Percentiles rank a stretch among this genome's conserved stretches.
These are phyloP conservation scores for Apogon talboti DNA, from an alignment of 2,797 vertebrate species.

Conservation along the genomic window DNA sequence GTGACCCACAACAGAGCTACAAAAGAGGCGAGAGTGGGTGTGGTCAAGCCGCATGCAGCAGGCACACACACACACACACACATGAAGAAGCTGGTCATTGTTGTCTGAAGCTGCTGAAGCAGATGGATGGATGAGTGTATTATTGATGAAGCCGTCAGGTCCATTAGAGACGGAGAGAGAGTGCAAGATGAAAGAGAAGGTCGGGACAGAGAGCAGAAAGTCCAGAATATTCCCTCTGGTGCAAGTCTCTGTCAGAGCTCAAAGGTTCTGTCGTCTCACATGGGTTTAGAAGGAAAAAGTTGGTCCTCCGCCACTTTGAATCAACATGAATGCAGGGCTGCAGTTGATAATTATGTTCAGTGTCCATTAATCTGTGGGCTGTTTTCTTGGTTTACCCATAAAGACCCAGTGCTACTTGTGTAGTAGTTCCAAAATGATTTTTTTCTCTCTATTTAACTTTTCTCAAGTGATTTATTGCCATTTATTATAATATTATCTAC, in stretches of 20 bases:
- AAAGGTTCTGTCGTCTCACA: not conserved
- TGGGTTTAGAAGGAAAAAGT: no score
- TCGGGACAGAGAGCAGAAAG: constrained; percentile 13
- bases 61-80: constrained; percentile 16
- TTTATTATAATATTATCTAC: no score
- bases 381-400: no score
- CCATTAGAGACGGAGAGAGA: constrained; percentile 47
- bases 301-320: no score
- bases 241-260: not conserved
- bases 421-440: no score
- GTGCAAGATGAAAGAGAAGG: constrained; percentile 29
- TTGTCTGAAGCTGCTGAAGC: constrained; percentile 58
- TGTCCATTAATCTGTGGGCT: no score
- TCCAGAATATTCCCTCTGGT: not conserved
- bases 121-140: constrained; percentile 60
- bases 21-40: constrained; percentile 24
- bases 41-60: constrained; percentile 11
- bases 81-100: constrained; percentile 41
- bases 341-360: no score
- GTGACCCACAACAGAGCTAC: constrained; percentile 41
- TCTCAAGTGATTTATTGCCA: no score
- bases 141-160: constrained; percentile 74
- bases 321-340: no score
- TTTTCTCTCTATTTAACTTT: no score
- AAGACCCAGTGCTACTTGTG: no score